Evolutionary conservation across 2,797 vertebrate species (phyloP).

Genomic region (Eurystomus glaucurus): DNA sequence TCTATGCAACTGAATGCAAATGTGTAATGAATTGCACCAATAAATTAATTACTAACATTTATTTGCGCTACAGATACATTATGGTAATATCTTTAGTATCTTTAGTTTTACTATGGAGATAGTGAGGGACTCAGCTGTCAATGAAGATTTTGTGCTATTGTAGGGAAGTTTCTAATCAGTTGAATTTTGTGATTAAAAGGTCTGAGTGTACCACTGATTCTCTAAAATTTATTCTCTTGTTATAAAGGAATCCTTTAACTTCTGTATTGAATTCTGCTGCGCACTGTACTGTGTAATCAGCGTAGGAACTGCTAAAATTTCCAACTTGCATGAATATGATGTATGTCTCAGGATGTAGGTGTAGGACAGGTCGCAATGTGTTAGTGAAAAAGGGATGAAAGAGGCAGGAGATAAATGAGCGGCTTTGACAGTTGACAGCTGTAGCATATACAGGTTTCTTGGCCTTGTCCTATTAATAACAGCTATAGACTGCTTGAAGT

Average conservation of each 20-base stretch:
- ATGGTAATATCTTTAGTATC: not conserved
- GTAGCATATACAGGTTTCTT: not conserved
- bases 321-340: accelerated
- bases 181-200: not conserved
- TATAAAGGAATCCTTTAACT: not conserved
- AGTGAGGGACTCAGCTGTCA: not conserved
- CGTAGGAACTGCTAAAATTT: not conserved
- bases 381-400: not conserved
- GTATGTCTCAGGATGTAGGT: not conserved
- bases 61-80: not conserved
- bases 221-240: not conserved
- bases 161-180: not conserved
- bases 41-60: not conserved
- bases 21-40: not conserved
- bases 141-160: not conserved
- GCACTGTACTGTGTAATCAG: accelerated
- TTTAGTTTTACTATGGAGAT: not conserved
- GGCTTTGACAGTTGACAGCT: not conserved
- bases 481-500: not conserved
- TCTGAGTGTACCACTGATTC: not conserved
- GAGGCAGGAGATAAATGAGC: not conserved
- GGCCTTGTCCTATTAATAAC: not conserved
- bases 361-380: not conserved
- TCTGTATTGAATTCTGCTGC: not conserved
- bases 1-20: not conserved